These are phyloP conservation scores for Sebastes jordani DNA, from an alignment of 2,797 vertebrate species.

Conservation along the genomic window DNA sequence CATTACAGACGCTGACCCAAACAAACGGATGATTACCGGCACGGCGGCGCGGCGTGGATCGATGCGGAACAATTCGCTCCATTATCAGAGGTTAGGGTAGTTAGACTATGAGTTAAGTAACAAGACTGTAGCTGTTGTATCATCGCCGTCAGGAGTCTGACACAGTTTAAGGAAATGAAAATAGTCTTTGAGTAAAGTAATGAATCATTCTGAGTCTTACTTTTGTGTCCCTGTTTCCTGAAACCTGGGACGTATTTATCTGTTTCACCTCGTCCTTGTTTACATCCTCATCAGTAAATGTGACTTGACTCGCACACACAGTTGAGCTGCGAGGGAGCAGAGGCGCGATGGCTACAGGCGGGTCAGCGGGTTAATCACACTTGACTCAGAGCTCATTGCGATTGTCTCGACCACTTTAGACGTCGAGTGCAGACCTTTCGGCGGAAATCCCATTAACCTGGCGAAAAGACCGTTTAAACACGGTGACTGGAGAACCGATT, in stretches of 20 bases:
- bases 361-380: constrained; percentile 79
- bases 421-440: constrained; percentile 61
- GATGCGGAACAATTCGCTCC: constrained; percentile 59
- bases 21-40: constrained; percentile 64
- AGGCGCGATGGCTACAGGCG: constrained; percentile 49
- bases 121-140: not conserved
- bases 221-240: not conserved
- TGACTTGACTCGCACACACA: constrained; percentile 36
- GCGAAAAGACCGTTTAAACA: constrained; percentile 73
- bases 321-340: constrained; percentile 41
- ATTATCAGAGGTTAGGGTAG: constrained; percentile 46
- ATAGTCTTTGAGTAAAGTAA: too few relatives aligned
- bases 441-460: constrained; percentile 82
- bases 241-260: not conserved
- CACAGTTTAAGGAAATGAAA: not conserved
- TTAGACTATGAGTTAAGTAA: constrained; percentile 28
- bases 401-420: constrained; percentile 78
- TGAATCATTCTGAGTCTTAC: too few relatives aligned
- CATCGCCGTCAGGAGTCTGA: not conserved
- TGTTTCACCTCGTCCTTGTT: constrained; percentile 12
- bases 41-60: constrained; percentile 32
- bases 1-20: constrained; percentile 72
- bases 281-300: constrained; percentile 46
- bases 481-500: constrained; percentile 69
- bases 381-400: constrained; percentile 74